Evolutionary conservation across 2,113 vertebrate genomes (phyloP).

Genomic region (Chinchilla lanigera): DNA sequence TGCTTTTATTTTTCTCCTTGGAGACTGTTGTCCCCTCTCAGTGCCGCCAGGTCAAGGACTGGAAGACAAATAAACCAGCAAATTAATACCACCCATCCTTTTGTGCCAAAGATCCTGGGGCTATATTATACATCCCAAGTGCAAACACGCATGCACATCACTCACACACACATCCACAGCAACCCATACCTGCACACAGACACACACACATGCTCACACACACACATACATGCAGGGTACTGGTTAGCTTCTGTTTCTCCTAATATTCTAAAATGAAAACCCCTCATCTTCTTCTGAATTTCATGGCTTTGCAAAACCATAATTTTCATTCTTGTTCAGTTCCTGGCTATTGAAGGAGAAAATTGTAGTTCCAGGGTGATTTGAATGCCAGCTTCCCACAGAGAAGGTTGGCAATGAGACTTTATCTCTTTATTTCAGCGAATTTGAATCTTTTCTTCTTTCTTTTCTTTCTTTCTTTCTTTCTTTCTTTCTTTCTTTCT

Average conservation of each 20-base stretch:
- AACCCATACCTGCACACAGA: neutral
- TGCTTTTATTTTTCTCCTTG: conserved; percentile 64
- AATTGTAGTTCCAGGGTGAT: neutral
- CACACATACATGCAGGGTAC: neutral
- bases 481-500: no score
- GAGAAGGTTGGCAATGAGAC: neutral
- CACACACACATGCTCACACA: neutral
- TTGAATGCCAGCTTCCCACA: neutral
- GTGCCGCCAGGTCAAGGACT: conserved; percentile 25
- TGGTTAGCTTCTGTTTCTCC: neutral
- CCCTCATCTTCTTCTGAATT: neutral
- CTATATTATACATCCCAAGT: neutral
- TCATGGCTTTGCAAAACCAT: conserved; percentile 28
- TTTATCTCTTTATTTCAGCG: conserved; percentile 10
- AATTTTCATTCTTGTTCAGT: conserved; percentile 20
- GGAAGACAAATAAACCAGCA: conserved; percentile 48
- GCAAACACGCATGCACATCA: neutral
- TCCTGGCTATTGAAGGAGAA: conserved; percentile 29
- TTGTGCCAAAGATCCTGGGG: neutral
- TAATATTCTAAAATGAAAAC: neutral
- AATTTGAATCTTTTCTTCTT: neutral
- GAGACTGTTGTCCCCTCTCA: conserved; percentile 28
- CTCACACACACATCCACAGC: no score
- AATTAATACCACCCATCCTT: conserved; percentile 39
- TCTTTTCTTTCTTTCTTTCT: neutral